Conservation (phyloP, 1,140 invertebrate genomes). For the Euglossa dilemma region DNA sequence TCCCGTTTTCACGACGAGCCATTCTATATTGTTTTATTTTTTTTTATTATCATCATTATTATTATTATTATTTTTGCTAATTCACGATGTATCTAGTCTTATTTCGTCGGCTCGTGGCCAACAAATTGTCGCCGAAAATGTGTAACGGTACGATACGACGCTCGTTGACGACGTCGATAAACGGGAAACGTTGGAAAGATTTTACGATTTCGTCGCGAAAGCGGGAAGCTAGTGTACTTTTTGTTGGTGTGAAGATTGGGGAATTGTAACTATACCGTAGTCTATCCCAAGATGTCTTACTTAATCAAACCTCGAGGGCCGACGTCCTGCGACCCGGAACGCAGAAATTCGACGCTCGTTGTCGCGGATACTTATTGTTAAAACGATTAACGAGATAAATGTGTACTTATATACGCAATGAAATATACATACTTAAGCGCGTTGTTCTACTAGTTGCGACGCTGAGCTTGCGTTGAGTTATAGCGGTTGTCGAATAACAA, state of each 20-base stretch:
- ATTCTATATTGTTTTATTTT: too few relatives aligned
- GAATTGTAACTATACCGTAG: conserved; percentile 4
- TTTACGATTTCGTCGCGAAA: conserved; percentile 12
- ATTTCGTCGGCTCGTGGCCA: background rate
- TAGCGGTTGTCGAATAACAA: conserved; percentile 68
- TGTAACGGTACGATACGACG: background rate
- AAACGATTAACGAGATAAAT: conserved; percentile 59
- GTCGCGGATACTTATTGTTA: conserved; percentile 47
- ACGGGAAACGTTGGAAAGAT: background rate
- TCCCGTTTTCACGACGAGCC: conserved; percentile 6
- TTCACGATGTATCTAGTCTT: background rate
- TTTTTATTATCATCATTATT: background rate
- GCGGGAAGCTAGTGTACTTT: background rate
- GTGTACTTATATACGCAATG: conserved; percentile 71
- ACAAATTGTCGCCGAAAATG: background rate
- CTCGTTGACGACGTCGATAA: background rate
- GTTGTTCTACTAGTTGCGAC: conserved; percentile 51
- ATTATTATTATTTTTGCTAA: background rate
- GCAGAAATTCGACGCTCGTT: conserved; percentile 41
- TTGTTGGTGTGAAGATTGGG: conserved; percentile 25
- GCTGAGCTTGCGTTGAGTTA: conserved; percentile 63
- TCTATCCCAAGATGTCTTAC: conserved; percentile 20
- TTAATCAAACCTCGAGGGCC: conserved; percentile 14
- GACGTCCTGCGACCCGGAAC: background rate
- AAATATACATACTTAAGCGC: conserved; percentile 59